Evolutionary conservation across 2,888 invertebrate species (phyloP), one percentile per base, ranked within the genome.

Genomic region (Coremacera marginata): DNA sequence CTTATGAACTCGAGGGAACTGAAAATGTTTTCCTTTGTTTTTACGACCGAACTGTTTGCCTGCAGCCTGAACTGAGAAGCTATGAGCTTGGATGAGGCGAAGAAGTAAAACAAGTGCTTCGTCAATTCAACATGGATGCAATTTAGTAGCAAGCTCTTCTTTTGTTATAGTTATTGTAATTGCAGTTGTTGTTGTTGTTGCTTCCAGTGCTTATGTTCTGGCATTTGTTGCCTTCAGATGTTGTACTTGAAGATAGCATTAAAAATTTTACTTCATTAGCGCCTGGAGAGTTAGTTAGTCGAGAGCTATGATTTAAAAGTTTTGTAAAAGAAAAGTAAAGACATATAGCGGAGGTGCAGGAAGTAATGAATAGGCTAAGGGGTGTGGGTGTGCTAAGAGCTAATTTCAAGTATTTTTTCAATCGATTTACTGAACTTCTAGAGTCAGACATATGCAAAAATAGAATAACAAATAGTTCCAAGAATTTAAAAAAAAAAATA

Each of bases 221-320:
- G 34, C 25, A 22, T 9, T 71, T 57, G 37, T 63, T 52, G 34
- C 16, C n/a, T 51, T 14, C 73, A 51, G 73, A 63, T 62, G 73
- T 65, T 74, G 34, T 67, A 49, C 55, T 74, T 55, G 31, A 65
- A 74, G 67, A 55, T 74, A 74, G 67, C 74, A 74, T 67, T 74
- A 55, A 74, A 65, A 74, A 67, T 55, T 51, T 67, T 65, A 74
- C 67, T 55, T 74, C 74, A 74, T 74, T 74, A 74, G 55, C 34
- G 67, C 52, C 74, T 67, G 74, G 65, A 52, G 74, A 74, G 67
- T 67, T 74, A 34, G 31, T 65, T 74, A 74, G 60, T 52, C 25
- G 74, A 34, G 34, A 16, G n/a, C 51, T 7, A 19, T 74, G 74
- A 74, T 55, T 74, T 65, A 67, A 68, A 63, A 63, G 27, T n/a